Percentiles rank a stretch among this genome's conserved stretches.
Conservation (phyloP, 1,140 invertebrate genomes). For the Cydia amplana region DNA sequence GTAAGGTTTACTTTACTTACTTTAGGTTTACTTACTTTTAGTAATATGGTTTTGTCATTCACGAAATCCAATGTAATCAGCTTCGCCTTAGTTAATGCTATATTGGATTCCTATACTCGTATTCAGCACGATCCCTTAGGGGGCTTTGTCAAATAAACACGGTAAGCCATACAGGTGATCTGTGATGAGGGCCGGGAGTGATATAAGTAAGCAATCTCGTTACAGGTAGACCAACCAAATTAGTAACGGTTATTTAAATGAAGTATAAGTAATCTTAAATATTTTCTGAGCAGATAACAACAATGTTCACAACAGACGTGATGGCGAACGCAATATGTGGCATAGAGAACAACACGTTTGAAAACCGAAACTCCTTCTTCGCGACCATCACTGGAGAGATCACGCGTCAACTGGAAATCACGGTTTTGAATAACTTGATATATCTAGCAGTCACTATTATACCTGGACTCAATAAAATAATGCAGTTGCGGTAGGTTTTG, state of each 20-base stretch:
- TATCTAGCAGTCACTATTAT: not conserved
- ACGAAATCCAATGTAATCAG: no score
- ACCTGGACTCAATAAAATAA: not conserved
- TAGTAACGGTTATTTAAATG: no score
- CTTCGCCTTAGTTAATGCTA: no score
- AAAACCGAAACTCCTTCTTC: slow-evolving; percentile 15
- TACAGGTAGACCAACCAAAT: no score
- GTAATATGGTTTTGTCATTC: not conserved
- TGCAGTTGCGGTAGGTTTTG: not conserved
- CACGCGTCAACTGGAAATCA: not conserved
- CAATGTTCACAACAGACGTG: slow-evolving; percentile 27
- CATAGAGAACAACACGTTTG: slow-evolving; percentile 18
- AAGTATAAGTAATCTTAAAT: not conserved
- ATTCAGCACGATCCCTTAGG: no score
- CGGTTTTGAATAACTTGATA: not conserved
- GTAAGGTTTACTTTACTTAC: not conserved
- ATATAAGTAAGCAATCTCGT: no score
- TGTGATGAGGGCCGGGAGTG: no score
- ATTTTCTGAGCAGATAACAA: slow-evolving; percentile 9
- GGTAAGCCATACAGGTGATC: no score
- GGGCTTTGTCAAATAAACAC: no score
- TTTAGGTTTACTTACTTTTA: not conserved
- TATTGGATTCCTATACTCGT: no score
- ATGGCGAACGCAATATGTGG: slow-evolving; percentile 25
- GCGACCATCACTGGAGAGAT: slow-evolving; percentile 5